Evolutionary conservation across 2,888 invertebrate species (phyloP).

Genomic region (Dione juno): DNA sequence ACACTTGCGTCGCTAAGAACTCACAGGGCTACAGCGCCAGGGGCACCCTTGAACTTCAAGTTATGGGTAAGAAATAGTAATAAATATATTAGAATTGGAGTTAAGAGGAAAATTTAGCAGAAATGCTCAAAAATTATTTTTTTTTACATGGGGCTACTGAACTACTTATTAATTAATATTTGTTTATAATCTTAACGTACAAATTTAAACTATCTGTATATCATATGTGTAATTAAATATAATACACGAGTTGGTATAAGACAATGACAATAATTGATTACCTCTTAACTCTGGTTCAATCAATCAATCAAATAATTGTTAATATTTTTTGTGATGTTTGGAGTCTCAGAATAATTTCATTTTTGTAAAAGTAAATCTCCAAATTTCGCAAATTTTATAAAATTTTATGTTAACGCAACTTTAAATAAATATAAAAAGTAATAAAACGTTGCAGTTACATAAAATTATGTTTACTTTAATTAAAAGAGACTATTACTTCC

Average conservation of each 20-base stretch:
- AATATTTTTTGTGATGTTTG: neutral
- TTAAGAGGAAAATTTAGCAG: slow-evolving; percentile 2
- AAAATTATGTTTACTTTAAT: neutral
- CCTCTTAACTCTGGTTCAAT: slow-evolving; percentile 9
- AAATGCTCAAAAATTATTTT: too few relatives aligned
- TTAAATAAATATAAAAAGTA: neutral
- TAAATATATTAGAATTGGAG: neutral
- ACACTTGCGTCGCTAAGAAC: slow-evolving; percentile 96
- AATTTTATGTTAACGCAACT: neutral
- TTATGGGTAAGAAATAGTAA: slow-evolving; percentile 93
- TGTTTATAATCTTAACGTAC: too few relatives aligned
- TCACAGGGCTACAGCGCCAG: slow-evolving; percentile 94
- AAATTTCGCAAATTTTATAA: neutral
- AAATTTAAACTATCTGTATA: too few relatives aligned
- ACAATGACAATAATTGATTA: too few relatives aligned
- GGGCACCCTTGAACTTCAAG: slow-evolving; percentile 95
- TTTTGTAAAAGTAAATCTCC: neutral
- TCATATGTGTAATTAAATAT: neutral
- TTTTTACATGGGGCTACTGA: too few relatives aligned
- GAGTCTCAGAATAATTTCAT: neutral
- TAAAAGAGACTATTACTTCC: slow-evolving; percentile 37
- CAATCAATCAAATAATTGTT: neutral
- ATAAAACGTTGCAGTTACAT: slow-evolving; percentile 23
- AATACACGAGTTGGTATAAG: neutral
- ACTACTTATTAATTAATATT: neutral